These are phyloP conservation scores for Psittacula echo DNA, from an alignment of 2,797 vertebrate genomes.

Conservation along the genomic window DNA sequence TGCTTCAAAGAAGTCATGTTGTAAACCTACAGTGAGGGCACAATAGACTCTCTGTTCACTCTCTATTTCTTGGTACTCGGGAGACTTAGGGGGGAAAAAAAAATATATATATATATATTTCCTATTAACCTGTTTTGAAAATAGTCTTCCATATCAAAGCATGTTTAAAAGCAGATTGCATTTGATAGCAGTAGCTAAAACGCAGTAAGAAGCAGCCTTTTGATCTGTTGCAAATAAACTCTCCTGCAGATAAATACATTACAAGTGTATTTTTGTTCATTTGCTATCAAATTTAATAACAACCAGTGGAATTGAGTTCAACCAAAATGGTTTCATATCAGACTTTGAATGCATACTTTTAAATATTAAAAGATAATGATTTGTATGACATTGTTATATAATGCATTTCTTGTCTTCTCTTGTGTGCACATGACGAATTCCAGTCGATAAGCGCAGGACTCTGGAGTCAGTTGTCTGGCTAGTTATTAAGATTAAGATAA, in stretches of 20 bases:
- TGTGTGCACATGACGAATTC: conserved; percentile 80
- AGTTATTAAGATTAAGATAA: conserved; percentile 84
- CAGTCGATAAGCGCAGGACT: conserved; percentile 81
- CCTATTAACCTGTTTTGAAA: conserved; percentile 66
- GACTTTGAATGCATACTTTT: conserved; percentile 77
- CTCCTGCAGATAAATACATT: conserved; percentile 77
- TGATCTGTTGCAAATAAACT: conserved; percentile 81
- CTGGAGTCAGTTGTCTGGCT: conserved; percentile 86
- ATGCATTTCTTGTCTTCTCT: conserved; percentile 79
- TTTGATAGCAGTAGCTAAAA: conserved; percentile 76
- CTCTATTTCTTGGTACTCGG: conserved; percentile 18
- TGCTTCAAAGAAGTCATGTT: neutral
- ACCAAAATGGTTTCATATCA: conserved; percentile 72
- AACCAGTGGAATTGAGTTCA: conserved; percentile 72
- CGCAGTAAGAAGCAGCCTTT: conserved; percentile 75
- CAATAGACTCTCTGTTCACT: conserved; percentile 5
- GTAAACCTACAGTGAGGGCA: neutral
- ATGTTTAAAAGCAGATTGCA: conserved; percentile 59
- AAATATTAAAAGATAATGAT: conserved; percentile 80
- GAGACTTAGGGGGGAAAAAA: neutral
- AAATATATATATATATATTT: neutral
- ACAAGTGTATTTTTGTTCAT: conserved; percentile 78
- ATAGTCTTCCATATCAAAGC: conserved; percentile 69
- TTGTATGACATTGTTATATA: conserved; percentile 76
- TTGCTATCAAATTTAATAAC: conserved; percentile 76